Percentiles rank a stretch among this genome's conserved stretches.
These are phyloP conservation scores for Galeopsomyia nigrocyanea DNA, from an alignment of 2,888 invertebrate genomes.

Conservation along the genomic window DNA sequence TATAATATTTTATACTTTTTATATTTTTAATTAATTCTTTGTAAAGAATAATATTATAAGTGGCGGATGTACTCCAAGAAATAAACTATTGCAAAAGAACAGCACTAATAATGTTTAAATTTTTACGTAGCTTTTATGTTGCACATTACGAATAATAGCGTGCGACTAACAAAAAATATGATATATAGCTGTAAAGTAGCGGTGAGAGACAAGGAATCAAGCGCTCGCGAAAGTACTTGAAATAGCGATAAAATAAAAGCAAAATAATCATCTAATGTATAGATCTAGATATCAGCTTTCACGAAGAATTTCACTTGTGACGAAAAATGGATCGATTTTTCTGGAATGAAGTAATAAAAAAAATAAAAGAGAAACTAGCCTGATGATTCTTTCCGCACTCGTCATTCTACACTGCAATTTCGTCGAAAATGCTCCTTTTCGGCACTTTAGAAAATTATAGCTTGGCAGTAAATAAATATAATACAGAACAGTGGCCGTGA, in stretches of 20 bases:
- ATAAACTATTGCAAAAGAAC: too few relatives aligned
- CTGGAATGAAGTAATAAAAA: conserved; percentile 18
- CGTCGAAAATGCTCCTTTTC: too few relatives aligned
- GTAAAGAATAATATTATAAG: neutral
- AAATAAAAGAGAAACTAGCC: conserved; percentile 14
- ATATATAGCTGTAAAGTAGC: conserved; percentile 9
- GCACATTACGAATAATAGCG: neutral
- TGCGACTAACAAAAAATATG: conserved; percentile 9
- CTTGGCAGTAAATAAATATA: too few relatives aligned
- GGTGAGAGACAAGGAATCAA: conserved; percentile 13
- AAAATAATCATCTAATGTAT: conserved; percentile 26
- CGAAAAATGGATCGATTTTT: conserved; percentile 33
- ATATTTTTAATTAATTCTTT: neutral
- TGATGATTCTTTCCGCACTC: too few relatives aligned
- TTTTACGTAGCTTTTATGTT: neutral
- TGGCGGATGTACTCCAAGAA: too few relatives aligned
- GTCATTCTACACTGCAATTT: too few relatives aligned
- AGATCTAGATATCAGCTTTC: conserved; percentile 30
- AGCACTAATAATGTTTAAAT: conserved; percentile 3
- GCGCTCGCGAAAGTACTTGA: conserved; percentile 27
- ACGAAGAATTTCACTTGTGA: conserved; percentile 38
- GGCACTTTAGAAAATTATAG: too few relatives aligned
- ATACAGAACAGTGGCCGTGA: too few relatives aligned
- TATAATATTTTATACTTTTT: conserved; percentile 10
- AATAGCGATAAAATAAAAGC: conserved; percentile 26